Percentiles rank a stretch among this genome's conserved stretches.
These are phyloP conservation scores for Drosophila diplacantha DNA, from an alignment of 2,888 invertebrate genomes.

Conservation along the genomic window DNA sequence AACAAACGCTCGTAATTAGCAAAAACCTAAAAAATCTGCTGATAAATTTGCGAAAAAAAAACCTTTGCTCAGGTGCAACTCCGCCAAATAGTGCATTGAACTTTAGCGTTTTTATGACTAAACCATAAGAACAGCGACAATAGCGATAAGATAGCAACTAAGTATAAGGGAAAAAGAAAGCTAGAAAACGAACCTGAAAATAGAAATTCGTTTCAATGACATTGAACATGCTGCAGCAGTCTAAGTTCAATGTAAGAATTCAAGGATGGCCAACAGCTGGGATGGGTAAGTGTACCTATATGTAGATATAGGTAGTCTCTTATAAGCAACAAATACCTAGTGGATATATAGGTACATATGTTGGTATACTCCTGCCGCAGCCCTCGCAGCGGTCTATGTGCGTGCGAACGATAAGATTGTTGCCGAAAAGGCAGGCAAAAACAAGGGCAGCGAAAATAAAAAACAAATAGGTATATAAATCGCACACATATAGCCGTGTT, in stretches of 20 bases:
- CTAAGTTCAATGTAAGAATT: constrained; percentile 33
- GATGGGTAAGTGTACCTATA: constrained; percentile 5
- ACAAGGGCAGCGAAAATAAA: constrained; percentile 41
- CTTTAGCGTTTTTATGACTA: constrained; percentile 50
- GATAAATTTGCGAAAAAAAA: constrained; percentile 6
- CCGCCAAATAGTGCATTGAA: constrained; percentile 56
- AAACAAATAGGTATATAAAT: constrained; percentile 35
- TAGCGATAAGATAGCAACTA: constrained; percentile 19
- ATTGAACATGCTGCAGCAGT: constrained; percentile 34
- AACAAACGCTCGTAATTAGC: constrained; percentile 8
- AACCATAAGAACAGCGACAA: constrained; percentile 23
- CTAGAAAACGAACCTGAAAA: constrained; percentile 22
- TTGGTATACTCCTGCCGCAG: constrained; percentile 20
- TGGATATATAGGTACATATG: neutral
- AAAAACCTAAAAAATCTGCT: constrained; percentile 10
- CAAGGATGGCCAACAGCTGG: constrained; percentile 36
- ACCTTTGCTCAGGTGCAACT: constrained; percentile 50
- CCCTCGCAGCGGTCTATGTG: constrained; percentile 39
- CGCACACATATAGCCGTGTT: constrained; percentile 1
- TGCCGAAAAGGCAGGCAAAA: constrained; percentile 25
- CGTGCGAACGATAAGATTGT: constrained; percentile 61
- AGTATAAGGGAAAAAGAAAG: constrained; percentile 21
- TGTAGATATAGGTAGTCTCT: constrained; percentile 5
- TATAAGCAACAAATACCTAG: neutral
- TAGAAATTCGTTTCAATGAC: constrained; percentile 33